Base-by-base conservation (phyloP, 2,888 invertebrate species). In the Shargacucullia verbasci region DNA sequence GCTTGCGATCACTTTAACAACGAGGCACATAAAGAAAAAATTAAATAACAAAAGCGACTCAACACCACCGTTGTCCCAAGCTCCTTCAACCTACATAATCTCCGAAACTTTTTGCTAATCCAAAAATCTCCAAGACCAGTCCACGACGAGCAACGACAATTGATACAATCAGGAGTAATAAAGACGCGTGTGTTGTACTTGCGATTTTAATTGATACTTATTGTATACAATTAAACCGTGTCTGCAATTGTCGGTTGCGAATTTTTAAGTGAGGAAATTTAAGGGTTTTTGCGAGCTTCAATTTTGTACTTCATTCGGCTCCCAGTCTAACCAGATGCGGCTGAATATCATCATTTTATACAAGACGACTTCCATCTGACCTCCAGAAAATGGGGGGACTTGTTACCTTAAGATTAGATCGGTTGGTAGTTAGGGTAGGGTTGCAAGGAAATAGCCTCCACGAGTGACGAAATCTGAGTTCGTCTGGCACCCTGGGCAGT, bases 141-240 rank as follows among this genome's bases (percentile, higher is more conserved):
- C 31, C 11, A 43, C 38, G 47, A 52, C 50, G 47, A 55, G n/a
- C 62, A 67, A 20, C 11, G 41, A 62, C 78, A 88, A 87, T 87
- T 85, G 84, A 73, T 59, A 53, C 81, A 85, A 88, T 85, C 77
- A 79, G 47, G 15, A 29, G 67, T 79, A 85, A 86, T 82, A 67
- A 81, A 73, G 70, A 60, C 61, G 80, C 79, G 78, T 66, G 31
- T 43, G 35, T 63, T 8, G 44, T 15, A 34, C 48, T 54, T 59
- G 64, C 60, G 59, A 62, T 75, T 76, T 84, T 86, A 90, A 91
- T 91, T 90, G 85, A 80, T 79, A 85, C n/a, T 84, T 84, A 91
- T 91, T 90, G 82, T 57, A 56, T 62, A 59, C 85, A 88, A 88
- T 90, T 87, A 88, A 80, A 59, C 14, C 37, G 37, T n/a, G 34